phyloP scores from a whole-genome alignment of 2,888 invertebrate genomes.

The Microdon myrmicae region DNA sequence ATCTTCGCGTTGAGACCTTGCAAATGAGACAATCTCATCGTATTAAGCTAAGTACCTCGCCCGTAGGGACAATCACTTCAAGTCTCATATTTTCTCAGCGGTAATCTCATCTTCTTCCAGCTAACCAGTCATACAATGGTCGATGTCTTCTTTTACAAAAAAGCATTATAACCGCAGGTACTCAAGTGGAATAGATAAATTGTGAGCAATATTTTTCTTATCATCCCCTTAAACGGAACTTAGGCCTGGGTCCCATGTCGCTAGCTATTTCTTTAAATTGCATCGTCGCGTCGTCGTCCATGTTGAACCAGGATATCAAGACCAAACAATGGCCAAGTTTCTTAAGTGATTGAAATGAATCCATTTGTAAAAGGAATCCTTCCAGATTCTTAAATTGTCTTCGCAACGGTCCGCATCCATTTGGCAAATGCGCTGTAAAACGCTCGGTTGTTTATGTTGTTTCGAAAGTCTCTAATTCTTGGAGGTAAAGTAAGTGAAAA shows the following conservation, averaged over 20 bases:
- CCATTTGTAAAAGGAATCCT: slow-evolving; percentile 41
- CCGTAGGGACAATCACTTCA: slow-evolving; percentile 40
- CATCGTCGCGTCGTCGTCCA: slow-evolving; percentile 15
- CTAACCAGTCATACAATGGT: slow-evolving; percentile 12
- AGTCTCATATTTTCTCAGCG: slow-evolving; percentile 3
- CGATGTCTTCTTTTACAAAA: slow-evolving; percentile 9
- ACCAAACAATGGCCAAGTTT: slow-evolving; percentile 39
- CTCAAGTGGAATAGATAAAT: slow-evolving; percentile 43
- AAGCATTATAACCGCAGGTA: slow-evolving; percentile 27
- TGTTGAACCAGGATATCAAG: too few species aligned
- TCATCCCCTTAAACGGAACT: slow-evolving; percentile 14
- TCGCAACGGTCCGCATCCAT: slow-evolving; percentile 39
- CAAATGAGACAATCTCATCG: slow-evolving; percentile 19
- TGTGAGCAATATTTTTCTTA: slow-evolving; percentile 38
- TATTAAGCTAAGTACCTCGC: slow-evolving; percentile 35
- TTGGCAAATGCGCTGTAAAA: slow-evolving; percentile 47
- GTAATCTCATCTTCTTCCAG: neutral
- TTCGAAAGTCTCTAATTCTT: slow-evolving; percentile 45
- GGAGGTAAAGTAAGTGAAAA: slow-evolving; percentile 49
- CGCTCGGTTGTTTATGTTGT: slow-evolving; percentile 39
- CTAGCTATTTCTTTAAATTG: slow-evolving; percentile 45
- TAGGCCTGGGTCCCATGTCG: slow-evolving; percentile 32
- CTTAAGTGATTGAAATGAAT: slow-evolving; percentile 51
- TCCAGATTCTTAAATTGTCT: slow-evolving; percentile 36
- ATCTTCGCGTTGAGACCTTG: too few species aligned